phyloP scores from a whole-genome alignment of 2,113 vertebrate species.

The Capricornis sumatraensis region DNA sequence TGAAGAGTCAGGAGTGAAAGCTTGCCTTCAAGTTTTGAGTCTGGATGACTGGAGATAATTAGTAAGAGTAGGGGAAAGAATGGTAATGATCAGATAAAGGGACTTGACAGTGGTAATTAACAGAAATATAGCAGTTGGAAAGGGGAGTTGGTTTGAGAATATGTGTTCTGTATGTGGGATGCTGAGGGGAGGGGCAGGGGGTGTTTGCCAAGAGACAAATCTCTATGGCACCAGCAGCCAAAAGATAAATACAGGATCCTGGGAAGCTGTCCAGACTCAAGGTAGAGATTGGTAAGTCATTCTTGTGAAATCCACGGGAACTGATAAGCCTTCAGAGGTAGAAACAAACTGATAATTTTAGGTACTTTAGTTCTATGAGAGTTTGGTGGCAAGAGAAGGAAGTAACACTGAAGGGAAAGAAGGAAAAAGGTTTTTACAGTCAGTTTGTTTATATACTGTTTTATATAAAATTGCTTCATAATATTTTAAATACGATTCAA shows the following conservation, averaged over 20 bases:
- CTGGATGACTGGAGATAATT: neutral
- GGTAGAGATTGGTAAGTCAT: neutral
- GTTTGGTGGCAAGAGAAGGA: neutral
- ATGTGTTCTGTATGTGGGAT: neutral
- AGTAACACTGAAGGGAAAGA: neutral
- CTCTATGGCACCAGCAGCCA: neutral
- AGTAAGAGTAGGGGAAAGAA: neutral
- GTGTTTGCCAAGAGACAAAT: neutral
- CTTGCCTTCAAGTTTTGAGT: neutral
- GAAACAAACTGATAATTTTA: neutral
- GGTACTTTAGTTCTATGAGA: neutral
- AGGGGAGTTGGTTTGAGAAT: neutral
- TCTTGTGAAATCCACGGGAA: neutral
- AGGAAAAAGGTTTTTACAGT: neutral
- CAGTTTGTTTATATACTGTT: neutral
- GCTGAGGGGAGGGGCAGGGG: neutral
- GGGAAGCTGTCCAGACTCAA: neutral
- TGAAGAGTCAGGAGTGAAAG: neutral
- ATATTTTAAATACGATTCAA: neutral
- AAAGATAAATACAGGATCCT: neutral
- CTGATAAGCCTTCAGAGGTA: neutral
- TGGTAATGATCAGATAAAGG: neutral
- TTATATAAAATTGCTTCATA: conserved; percentile 1
- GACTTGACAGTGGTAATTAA: neutral
- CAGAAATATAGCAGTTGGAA: neutral